Base-by-base conservation (phyloP, 2,888 invertebrate genomes). In the Apeira syringaria region DNA sequence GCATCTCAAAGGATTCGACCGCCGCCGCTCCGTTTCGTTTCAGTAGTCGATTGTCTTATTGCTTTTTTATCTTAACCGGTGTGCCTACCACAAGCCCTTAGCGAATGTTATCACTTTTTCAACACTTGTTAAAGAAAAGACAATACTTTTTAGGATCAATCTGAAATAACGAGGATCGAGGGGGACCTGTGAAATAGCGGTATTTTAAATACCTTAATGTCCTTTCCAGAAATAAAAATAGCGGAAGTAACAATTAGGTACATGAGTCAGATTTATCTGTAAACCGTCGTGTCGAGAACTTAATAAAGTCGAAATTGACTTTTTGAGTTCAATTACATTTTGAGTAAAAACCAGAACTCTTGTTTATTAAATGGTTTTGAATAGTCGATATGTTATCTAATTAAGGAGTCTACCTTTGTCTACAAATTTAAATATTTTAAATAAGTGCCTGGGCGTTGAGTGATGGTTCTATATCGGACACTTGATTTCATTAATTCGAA, bases 1-100 rank as follows among this genome's bases (percentile, higher is more conserved):
- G 74, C 68, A 62, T 61, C 64, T 80, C 81, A 84, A 85, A 84
- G 75, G 58, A 61, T 7, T 36, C 39, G 44, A 15, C 15, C 15
- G 26, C 42, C 30, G 35, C 47, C 40, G 51, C 47, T 29, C 41
- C 69, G 70, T 69, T 68, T 66, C 68, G 69, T 74, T 78, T 76
- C 81, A 77, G 84, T 83, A 83, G 81, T 74, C 75, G 66, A 68
- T 68, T 58, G 65, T 71, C 68, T 64, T 72, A 75, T 79, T 72
- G 74, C 67, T 73, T 84, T 83, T 84, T 85, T 84, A 75, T 77
- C 73, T 67, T 59, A 58, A 64, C 65, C 68, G 63, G 70, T 53
- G 59, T 56, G 57, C 70, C 68, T 61, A 47, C 44, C 38, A 28
- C 35, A 17, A 44, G 20, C 35, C 39, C 29, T 34, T 45, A 46